Evolutionary conservation across 2,797 vertebrate genomes (phyloP).

Genomic region (Mastacembelus armatus): DNA sequence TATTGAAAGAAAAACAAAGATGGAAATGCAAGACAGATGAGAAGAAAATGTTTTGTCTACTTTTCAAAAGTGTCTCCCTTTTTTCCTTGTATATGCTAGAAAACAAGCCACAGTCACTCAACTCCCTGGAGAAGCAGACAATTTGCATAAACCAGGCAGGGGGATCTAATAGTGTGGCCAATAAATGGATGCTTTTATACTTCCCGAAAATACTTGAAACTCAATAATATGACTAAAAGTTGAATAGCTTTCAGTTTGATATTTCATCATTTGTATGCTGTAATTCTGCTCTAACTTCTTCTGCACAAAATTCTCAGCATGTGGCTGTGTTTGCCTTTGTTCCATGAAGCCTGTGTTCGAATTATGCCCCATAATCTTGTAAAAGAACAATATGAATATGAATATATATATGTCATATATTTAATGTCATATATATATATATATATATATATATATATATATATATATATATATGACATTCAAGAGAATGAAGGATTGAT

Average conservation of each 20-base stretch:
- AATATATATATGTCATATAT: too few relatives aligned
- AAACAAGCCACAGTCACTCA: neutral
- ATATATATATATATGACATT: too few relatives aligned
- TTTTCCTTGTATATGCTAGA: neutral
- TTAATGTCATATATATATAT: too few relatives aligned
- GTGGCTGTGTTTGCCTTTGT: neutral
- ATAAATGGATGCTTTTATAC: conserved; percentile 9
- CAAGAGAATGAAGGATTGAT: neutral
- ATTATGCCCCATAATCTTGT: neutral
- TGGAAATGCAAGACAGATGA: conserved; percentile 1
- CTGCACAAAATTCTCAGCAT: neutral
- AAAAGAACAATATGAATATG: too few relatives aligned
- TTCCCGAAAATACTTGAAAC: neutral
- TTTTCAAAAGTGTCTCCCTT: neutral
- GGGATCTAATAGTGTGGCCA: neutral
- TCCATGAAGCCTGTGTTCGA: neutral
- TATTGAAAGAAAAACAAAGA: neutral
- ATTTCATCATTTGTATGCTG: neutral
- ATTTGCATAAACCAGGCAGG: neutral
- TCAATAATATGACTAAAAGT: neutral
- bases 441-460: too few relatives aligned
- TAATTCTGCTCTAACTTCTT: neutral
- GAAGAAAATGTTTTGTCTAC: neutral
- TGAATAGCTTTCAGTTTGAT: conserved; percentile 1
- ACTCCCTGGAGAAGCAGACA: neutral